Conservation (phyloP, 2,797 vertebrate genomes). For the Microctenopoma stevenorrisi region DNA sequence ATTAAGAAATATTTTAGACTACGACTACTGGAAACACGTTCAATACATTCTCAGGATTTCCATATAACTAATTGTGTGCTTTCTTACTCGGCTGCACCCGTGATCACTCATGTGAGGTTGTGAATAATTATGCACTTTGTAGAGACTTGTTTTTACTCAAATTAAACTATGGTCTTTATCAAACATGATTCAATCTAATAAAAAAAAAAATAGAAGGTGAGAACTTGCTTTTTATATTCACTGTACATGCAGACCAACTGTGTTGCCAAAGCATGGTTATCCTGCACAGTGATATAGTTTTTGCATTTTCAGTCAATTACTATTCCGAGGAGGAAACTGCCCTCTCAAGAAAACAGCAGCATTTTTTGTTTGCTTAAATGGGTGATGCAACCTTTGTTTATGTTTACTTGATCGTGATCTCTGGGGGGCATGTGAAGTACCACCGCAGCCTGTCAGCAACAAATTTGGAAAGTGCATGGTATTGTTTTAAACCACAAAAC, state of each 20-base stretch:
- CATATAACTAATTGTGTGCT: no score
- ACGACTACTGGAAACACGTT: no score
- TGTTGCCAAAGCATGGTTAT: background rate
- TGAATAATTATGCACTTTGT: background rate
- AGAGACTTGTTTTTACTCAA: background rate
- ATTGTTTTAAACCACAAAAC: background rate
- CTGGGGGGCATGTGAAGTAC: background rate
- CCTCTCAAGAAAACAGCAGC: background rate
- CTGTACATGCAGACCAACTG: background rate
- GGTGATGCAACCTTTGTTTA: background rate
- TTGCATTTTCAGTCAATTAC: background rate
- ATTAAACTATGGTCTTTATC: no score
- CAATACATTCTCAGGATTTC: no score
- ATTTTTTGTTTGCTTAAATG: constrained; percentile 12
- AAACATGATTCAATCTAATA: no score
- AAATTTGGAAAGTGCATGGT: background rate
- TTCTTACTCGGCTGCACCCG: no score
- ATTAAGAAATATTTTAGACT: no score
- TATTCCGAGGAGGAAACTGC: background rate
- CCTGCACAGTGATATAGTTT: no score
- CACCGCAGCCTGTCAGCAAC: background rate
- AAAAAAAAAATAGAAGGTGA: no score
- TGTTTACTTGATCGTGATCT: background rate
- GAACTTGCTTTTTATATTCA: no score
- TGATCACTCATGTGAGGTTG: no score